Evolutionary conservation across 2,888 invertebrate genomes (phyloP).

Genomic region (Dynastes tityus): DNA sequence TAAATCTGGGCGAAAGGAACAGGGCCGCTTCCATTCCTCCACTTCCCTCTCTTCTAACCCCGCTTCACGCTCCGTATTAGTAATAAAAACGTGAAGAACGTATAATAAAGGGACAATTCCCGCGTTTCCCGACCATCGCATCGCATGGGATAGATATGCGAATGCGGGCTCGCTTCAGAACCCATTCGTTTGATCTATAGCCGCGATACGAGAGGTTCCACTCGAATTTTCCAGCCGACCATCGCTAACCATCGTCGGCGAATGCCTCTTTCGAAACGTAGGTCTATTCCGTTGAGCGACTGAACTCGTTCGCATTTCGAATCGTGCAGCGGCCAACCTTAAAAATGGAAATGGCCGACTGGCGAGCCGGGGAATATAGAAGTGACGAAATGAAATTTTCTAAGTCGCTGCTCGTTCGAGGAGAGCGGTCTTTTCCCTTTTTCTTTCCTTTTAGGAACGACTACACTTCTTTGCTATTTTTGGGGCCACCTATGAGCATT

Average conservation of each 20-base stretch:
- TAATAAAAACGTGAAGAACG: constrained; percentile 62
- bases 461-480: neutral
- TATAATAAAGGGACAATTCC: constrained; percentile 61
- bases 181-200: constrained; percentile 62
- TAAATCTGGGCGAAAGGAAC: constrained; percentile 58
- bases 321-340: constrained; percentile 11
- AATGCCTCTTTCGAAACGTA: neutral
- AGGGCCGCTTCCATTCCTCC: neutral
- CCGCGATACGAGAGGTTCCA: constrained; percentile 56
- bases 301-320: constrained; percentile 5
- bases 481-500: neutral
- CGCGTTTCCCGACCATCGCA: constrained; percentile 55
- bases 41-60: neutral
- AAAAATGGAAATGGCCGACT: constrained; percentile 36
- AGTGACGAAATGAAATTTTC: constrained; percentile 49
- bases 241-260: neutral
- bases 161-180: constrained; percentile 58
- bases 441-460: neutral
- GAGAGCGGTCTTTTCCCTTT: neutral
- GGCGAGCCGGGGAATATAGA: constrained; percentile 17
- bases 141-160: constrained; percentile 59
- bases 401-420: constrained; percentile 36
- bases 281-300: neutral
- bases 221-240: constrained; percentile 20
- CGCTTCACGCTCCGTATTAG: constrained; percentile 56